phyloP scores from a whole-genome alignment of 2,113 vertebrate genomes.

The Chloroceryle aenea region DNA sequence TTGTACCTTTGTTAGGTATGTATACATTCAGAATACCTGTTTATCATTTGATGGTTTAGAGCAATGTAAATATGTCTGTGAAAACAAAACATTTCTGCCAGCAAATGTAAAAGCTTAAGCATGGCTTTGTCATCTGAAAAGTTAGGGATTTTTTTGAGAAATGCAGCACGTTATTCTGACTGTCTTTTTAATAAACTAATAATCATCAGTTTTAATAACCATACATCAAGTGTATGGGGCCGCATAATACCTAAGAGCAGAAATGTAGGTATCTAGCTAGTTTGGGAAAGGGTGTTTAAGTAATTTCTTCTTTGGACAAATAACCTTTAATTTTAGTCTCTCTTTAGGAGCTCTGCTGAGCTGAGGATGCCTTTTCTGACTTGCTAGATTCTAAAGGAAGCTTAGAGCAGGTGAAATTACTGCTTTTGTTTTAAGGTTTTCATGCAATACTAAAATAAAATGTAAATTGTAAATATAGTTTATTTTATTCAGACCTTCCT shows the following conservation, averaged over 20 bases:
- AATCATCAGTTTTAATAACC: too few species aligned
- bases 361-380: background rate
- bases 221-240: background rate
- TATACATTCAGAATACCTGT: background rate
- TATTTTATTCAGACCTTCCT: background rate
- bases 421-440: background rate
- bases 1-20: constrained; percentile 91
- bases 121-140: background rate
- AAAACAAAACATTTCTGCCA: background rate
- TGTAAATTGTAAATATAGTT: background rate
- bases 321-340: background rate
- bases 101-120: background rate
- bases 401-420: background rate
- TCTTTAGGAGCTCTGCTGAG: background rate
- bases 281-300: background rate
- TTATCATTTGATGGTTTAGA: background rate
- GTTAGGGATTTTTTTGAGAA: background rate
- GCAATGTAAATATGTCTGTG: background rate
- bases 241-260: background rate
- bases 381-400: background rate
- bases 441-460: background rate
- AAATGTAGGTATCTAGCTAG: background rate
- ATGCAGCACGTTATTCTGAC: background rate
- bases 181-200: background rate
- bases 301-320: background rate